Conservation (phyloP, 2,888 invertebrate genomes). For the Dastarcus helophoroides region DNA sequence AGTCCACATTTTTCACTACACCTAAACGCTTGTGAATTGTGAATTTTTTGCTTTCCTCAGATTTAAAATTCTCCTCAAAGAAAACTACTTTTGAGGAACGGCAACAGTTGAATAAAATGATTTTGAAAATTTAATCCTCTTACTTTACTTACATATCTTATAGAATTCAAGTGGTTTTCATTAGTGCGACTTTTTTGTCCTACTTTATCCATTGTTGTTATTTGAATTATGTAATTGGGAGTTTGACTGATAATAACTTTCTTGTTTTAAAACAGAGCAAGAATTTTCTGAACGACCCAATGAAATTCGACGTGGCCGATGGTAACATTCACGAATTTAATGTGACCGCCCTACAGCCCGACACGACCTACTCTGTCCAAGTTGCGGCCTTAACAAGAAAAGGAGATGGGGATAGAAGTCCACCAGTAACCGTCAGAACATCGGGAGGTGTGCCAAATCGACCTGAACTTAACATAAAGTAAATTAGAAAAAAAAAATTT, state of each 20-base stretch:
- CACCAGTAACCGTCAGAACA: constrained; percentile 75
- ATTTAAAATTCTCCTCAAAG: no score
- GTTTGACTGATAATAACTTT: neutral
- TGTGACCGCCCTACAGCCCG: constrained; percentile 84
- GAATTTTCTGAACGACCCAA: constrained; percentile 74
- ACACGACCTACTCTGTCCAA: constrained; percentile 87
- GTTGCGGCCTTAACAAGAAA: constrained; percentile 93
- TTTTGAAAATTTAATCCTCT: no score
- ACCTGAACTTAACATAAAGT: constrained; percentile 50
- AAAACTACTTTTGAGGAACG: no score
- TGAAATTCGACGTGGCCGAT: constrained; percentile 76
- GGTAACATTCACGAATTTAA: constrained; percentile 67
- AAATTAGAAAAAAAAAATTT: no score
- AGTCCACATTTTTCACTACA: no score
- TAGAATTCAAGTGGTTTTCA: constrained; percentile 1
- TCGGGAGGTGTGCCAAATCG: constrained; percentile 87
- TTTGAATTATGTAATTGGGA: neutral
- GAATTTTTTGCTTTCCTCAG: no score
- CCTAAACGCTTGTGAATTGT: no score
- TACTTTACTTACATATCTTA: neutral
- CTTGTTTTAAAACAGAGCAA: constrained; percentile 44
- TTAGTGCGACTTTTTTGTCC: neutral
- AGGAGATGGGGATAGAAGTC: constrained; percentile 91
- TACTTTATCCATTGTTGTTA: neutral
- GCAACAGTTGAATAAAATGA: no score